A percentile compares a stretch with the other conserved stretches of the same genome.
Evolutionary conservation across 1,140 invertebrate genomes (phyloP).

Genomic region (Linepithema humile): DNA sequence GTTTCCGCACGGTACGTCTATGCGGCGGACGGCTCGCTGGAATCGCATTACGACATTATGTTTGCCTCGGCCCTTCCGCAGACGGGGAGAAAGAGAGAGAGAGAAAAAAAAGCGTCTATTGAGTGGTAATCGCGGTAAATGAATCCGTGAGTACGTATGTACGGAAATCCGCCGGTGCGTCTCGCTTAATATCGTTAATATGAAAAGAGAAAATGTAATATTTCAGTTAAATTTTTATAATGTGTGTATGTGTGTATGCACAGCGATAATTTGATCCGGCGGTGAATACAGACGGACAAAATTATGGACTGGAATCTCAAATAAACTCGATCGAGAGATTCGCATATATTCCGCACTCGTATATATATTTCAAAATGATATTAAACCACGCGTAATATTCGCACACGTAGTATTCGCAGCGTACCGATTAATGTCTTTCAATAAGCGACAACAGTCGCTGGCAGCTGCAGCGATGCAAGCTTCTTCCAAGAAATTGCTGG

Average conservation of each 20-base stretch:
- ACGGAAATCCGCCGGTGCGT: slow-evolving; percentile 2
- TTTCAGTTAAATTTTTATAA: slow-evolving; percentile 30
- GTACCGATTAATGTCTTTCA: not conserved
- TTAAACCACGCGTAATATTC: not conserved
- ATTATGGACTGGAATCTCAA: slow-evolving; percentile 1
- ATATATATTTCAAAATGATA: no score
- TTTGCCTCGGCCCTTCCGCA: slow-evolving; percentile 14
- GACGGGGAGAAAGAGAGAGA: not conserved
- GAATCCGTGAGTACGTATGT: slow-evolving; percentile 32
- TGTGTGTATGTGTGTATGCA: not conserved
- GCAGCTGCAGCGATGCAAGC: not conserved
- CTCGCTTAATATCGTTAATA: not conserved
- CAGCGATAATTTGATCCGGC: slow-evolving; percentile 8
- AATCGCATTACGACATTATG: slow-evolving; percentile 48
- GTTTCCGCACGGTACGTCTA: slow-evolving; percentile 39
- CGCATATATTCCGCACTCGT: not conserved
- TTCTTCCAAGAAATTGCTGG: slow-evolving; percentile 49
- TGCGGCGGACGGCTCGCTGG: slow-evolving; percentile 2
- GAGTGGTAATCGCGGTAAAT: slow-evolving; percentile 21
- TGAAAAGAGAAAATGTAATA: slow-evolving; percentile 29
- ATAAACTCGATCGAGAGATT: not conserved
- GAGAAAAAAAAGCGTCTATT: not conserved
- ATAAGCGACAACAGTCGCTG: slow-evolving; percentile 11
- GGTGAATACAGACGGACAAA: slow-evolving; percentile 6
- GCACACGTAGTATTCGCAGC: not conserved